A percentile compares a stretch with the other conserved stretches of the same genome.
Conservation (phyloP, 2,113 vertebrate species). For the Seriola aureovittata region DNA sequence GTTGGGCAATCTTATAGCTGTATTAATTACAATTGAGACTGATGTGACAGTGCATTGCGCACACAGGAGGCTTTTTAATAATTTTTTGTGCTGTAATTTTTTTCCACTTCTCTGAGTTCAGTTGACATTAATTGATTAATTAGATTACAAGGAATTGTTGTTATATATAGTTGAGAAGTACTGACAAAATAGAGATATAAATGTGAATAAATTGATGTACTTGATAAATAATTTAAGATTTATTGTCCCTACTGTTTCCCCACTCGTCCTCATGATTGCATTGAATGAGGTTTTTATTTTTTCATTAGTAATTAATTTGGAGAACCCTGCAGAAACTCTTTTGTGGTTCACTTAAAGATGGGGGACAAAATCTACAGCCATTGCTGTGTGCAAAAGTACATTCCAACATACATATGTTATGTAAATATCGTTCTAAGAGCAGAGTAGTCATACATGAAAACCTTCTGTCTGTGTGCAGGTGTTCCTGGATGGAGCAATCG, state of each 20-base stretch:
- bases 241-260: neutral
- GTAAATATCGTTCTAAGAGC: neutral
- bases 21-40: neutral
- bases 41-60: neutral
- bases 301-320: neutral
- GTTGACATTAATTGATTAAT: no score
- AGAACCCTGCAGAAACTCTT: neutral
- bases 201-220: no score
- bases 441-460: neutral
- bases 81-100: conserved; percentile 5
- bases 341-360: neutral
- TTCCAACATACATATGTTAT: neutral
- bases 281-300: neutral
- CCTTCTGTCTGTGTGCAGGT: conserved; percentile 81
- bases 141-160: no score
- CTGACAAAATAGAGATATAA: no score
- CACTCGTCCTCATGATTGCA: neutral
- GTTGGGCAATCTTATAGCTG: neutral
- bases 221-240: no score
- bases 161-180: neutral
- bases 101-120: no score
- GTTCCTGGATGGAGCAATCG: conserved; percentile 93
- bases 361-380: neutral
- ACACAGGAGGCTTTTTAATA: conserved; percentile 31
- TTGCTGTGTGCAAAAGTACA: neutral